Evolutionary conservation across 2,113 vertebrate species (phyloP), one percentile per base, ranked within the genome.

Genomic region (Mugil cephalus): DNA sequence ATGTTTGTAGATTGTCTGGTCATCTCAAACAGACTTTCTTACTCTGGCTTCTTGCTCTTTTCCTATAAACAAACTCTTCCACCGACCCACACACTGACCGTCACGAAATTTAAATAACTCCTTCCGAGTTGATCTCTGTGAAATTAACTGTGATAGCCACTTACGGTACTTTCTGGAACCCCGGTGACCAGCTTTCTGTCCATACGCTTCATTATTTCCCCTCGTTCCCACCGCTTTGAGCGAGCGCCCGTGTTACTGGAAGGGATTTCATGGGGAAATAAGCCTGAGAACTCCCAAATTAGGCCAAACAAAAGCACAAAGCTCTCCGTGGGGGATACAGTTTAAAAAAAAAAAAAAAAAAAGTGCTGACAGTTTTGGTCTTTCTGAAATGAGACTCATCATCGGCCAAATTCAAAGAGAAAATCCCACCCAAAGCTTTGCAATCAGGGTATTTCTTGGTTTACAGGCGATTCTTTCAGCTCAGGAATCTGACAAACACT

Each of bases 261-360:
- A 74, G 73, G 80, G 80, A 87, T 84, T 88, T 88, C 77, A 74
- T 14, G 69, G 55, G 38, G 50, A 84, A 78, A 77, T 74, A 45
- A 84, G 75, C 59, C 46, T 1, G 61, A 74, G 65, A 77, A 77
- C 34, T 63, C 73, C 14, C 55, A 73, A 89, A 87, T 88, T 77
- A 85, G 61, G 58, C 77, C 82, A 76, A 87, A 75, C 77, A 86
- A 80, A 69, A 70, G 67, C 79, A 80, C 64, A 72, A 45, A 70
- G 77, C 74, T 74, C 54, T 72, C 54, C 14, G 12, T 15, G n/a
- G 70, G 61, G 74, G 46, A 54, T 53, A 38, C 65, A 48, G 43
- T 63, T 66, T n/a, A n/a, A n/a, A n/a, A n/a, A n/a, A n/a, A n/a
- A n/a, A n/a, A n/a, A n/a, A n/a, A n/a, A n/a, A n/a, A 48, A 72